Percentiles rank a stretch among this genome's conserved stretches.
Conservation (phyloP, 2,797 vertebrate species). For the Melanotaenia pygmaea region DNA sequence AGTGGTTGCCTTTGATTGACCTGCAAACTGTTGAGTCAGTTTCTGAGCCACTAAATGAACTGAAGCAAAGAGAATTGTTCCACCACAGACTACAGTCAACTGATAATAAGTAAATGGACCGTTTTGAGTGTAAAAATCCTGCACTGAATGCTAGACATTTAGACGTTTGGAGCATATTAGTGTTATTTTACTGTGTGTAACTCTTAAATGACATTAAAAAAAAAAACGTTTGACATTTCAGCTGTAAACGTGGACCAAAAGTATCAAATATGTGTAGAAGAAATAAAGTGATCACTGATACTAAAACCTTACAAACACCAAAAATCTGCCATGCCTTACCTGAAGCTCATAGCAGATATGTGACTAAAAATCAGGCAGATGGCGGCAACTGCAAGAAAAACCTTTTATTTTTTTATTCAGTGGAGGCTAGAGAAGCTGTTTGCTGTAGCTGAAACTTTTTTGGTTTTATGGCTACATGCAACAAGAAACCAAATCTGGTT, state of each 20-base stretch:
- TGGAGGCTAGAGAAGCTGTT: not conserved
- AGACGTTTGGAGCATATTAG: not conserved
- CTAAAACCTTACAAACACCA: constrained; percentile 11
- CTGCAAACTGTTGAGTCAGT: constrained; percentile 29
- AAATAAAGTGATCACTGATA: constrained; percentile 2
- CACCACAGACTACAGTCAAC: not conserved
- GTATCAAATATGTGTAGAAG: not conserved
- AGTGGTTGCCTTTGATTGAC: constrained; percentile 14
- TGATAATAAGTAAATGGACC: not conserved
- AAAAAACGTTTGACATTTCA: not conserved
- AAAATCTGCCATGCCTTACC: constrained; percentile 10
- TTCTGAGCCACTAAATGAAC: constrained; percentile 32
- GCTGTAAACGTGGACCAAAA: constrained; percentile 18
- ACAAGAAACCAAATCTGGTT: constrained; percentile 20
- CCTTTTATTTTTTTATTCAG: constrained; percentile 1
- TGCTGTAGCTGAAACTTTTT: constrained; percentile 4
- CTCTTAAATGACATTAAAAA: not conserved
- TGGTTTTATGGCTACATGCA: constrained; percentile 8
- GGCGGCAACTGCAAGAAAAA: not conserved
- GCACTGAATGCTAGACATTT: not conserved
- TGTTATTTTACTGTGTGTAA: not conserved
- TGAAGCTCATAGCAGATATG: not conserved
- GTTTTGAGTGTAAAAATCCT: not conserved
- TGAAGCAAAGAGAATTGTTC: not conserved
- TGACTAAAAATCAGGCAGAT: not conserved